Evolutionary conservation across 2,888 invertebrate species (phyloP).

Genomic region (Zhengitettix transpicula): DNA sequence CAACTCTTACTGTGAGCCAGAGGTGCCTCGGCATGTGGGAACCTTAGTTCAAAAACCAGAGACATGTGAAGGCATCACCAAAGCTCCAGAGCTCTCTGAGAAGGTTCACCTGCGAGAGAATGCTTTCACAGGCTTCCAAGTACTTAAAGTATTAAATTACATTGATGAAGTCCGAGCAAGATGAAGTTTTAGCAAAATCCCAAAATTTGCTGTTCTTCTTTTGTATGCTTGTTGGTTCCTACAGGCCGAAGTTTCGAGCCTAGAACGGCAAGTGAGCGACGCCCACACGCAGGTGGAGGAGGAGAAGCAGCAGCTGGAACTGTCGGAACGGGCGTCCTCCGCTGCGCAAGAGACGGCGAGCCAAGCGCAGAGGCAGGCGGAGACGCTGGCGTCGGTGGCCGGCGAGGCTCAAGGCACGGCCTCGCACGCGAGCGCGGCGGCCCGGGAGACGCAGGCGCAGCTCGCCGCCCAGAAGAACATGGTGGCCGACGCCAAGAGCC

Average conservation of each 20-base stretch:
- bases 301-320: constrained; percentile 54
- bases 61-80: too few relatives aligned
- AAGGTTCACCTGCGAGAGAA: too few relatives aligned
- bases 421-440: constrained; percentile 56
- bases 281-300: constrained; percentile 49
- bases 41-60: too few relatives aligned
- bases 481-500: constrained; percentile 56
- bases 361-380: constrained; percentile 31
- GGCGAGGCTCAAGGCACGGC: constrained; percentile 62
- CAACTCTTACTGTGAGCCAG: too few relatives aligned
- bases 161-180: too few relatives aligned
- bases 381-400: constrained; percentile 19
- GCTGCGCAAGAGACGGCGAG: constrained; percentile 52
- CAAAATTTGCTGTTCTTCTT: too few relatives aligned
- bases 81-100: too few relatives aligned
- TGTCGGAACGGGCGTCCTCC: constrained; percentile 52
- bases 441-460: constrained; percentile 57
- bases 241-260: constrained; percentile 7
- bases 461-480: constrained; percentile 61
- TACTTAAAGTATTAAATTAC: too few relatives aligned
- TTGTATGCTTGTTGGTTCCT: neutral
- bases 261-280: constrained; percentile 59
- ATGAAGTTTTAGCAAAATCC: too few relatives aligned
- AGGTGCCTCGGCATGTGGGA: too few relatives aligned
- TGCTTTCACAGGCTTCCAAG: too few relatives aligned